A percentile compares a stretch with the other conserved stretches of the same genome.
Conservation (phyloP, 2,888 invertebrate species). For the Julus scandinavius region DNA sequence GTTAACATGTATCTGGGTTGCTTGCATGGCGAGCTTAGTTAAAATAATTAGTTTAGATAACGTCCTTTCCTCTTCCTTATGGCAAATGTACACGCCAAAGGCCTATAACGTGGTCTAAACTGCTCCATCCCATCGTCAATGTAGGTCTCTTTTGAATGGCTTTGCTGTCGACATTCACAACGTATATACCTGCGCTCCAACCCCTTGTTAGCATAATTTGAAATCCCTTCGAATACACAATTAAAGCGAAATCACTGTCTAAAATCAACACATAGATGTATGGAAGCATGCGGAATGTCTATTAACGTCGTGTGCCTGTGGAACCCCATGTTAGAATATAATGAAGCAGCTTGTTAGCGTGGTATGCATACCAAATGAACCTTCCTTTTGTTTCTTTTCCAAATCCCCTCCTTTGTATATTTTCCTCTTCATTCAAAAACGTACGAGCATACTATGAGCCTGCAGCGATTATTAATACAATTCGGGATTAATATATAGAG, state of each 20-base stretch:
- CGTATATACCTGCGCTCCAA: not conserved
- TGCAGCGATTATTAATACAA: conserved; percentile 5
- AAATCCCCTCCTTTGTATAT: not conserved
- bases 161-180: not conserved
- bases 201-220: not conserved
- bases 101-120: not conserved
- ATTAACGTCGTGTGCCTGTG: not conserved
- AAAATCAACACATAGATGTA: conserved; percentile 7
- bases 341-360: conserved; percentile 27
- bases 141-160: not conserved
- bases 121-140: not conserved
- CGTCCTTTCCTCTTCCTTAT: conserved; percentile 25
- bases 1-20: not conserved
- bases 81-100: not conserved
- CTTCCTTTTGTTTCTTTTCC: not conserved
- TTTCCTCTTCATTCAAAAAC: not conserved
- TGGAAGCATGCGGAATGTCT: conserved; percentile 11
- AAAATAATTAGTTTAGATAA: conserved; percentile 31
- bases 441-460: not conserved
- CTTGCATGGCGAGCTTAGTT: not conserved
- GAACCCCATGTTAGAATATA: not conserved
- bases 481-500: not conserved
- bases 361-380: conserved; percentile 15
- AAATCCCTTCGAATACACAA: conserved; percentile 22
- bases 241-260: conserved; percentile 11